phyloP scores from a whole-genome alignment of 2,888 invertebrate species.

The Hypomecis atomaria region DNA sequence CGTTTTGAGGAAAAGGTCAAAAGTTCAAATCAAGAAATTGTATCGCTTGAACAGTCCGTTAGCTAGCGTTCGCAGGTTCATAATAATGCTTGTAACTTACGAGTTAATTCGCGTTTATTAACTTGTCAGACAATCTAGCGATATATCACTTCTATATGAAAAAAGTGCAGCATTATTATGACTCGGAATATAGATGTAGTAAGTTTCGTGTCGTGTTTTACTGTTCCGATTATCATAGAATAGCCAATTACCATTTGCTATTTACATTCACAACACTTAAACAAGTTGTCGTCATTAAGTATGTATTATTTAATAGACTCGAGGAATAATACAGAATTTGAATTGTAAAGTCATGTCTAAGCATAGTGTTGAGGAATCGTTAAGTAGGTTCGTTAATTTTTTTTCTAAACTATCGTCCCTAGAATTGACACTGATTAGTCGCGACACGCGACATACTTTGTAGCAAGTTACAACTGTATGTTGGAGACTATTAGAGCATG shows the following conservation, averaged over 20 bases:
- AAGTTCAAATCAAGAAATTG: conserved; percentile 53
- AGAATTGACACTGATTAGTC: conserved; percentile 17
- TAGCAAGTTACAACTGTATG: conserved; percentile 60
- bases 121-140: conserved; percentile 35
- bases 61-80: conserved; percentile 34
- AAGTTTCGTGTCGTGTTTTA: conserved; percentile 57
- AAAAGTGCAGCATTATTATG: conserved; percentile 34
- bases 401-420: conserved; percentile 20
- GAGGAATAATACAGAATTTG: conserved; percentile 49
- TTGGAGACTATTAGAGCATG: conserved; percentile 64
- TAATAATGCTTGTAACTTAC: conserved; percentile 38
- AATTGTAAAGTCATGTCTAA: conserved; percentile 34
- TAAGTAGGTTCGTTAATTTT: conserved; percentile 27
- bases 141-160: conserved; percentile 26
- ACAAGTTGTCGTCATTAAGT: conserved; percentile 53
- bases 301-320: conserved; percentile 49
- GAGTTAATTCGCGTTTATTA: conserved; percentile 41
- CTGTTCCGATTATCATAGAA: conserved; percentile 63
- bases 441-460: conserved; percentile 44
- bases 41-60: conserved; percentile 42
- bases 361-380: conserved; percentile 23
- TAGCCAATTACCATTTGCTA: conserved; percentile 64
- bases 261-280: conserved; percentile 60
- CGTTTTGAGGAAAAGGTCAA: conserved; percentile 53
- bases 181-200: conserved; percentile 27